A percentile compares a stretch with the other conserved stretches of the same genome.
phyloP scores from a whole-genome alignment of 2,797 vertebrate species.

The Sparidentex hasta region DNA sequence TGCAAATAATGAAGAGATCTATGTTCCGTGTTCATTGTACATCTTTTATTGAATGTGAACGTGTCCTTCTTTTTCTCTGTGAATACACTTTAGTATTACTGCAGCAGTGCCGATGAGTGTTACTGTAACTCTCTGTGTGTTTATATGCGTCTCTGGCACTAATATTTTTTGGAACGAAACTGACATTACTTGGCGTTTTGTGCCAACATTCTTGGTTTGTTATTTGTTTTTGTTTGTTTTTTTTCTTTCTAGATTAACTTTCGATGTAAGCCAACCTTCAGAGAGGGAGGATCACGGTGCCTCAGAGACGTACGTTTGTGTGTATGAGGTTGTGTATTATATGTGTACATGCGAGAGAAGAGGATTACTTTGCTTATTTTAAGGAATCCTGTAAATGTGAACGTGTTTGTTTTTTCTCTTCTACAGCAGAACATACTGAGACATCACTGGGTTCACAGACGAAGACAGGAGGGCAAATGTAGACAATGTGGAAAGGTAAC shows the following conservation, averaged over 20 bases:
- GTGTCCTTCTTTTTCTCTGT: not conserved
- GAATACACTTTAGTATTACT: not conserved
- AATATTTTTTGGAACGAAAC: not conserved
- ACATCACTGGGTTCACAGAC: conserved; percentile 98
- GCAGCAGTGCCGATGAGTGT: not conserved
- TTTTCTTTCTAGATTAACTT: conserved; percentile 93
- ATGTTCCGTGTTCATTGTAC: no score
- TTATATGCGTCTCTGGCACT: not conserved
- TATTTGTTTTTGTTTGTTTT: not conserved
- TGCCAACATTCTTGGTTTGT: not conserved
- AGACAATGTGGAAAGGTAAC: conserved; percentile 98
- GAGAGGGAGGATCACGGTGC: conserved; percentile 93
- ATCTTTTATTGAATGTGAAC: no score
- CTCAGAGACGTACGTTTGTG: conserved; percentile 90
- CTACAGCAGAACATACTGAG: conserved; percentile 91
- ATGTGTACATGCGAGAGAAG: not conserved
- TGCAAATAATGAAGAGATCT: no score
- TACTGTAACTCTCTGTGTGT: not conserved
- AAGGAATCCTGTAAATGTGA: not conserved
- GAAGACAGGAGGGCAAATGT: conserved; percentile 97
- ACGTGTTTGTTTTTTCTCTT: conserved; percentile 29
- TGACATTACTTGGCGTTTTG: not conserved
- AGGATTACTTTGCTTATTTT: not conserved
- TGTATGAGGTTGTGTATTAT: conserved; percentile 3
- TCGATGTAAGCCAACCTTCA: conserved; percentile 96